Percentiles rank a stretch among this genome's conserved stretches.
Evolutionary conservation across 2,888 invertebrate genomes (phyloP).

Genomic region (Pogonocherus hispidulus): DNA sequence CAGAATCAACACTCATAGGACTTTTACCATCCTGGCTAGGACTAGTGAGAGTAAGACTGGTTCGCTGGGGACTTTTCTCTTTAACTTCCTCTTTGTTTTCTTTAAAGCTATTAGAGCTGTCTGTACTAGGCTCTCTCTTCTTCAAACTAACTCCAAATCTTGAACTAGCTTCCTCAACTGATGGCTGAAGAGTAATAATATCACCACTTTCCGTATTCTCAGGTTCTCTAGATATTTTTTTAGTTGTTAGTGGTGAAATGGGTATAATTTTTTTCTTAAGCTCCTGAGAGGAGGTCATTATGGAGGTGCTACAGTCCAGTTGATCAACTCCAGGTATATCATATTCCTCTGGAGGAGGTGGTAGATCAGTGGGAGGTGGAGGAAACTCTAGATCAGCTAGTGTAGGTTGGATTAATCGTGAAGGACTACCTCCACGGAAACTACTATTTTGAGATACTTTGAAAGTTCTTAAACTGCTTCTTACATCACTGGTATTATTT

Average conservation of each 20-base stretch:
- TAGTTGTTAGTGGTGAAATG: constrained; percentile 61
- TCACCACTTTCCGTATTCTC: constrained; percentile 63
- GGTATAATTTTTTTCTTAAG: constrained; percentile 64
- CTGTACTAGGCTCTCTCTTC: constrained; percentile 76
- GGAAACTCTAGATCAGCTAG: constrained; percentile 90
- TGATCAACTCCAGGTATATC: constrained; percentile 61
- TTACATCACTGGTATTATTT: constrained; percentile 68
- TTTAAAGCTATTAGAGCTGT: constrained; percentile 73
- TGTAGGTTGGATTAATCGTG: constrained; percentile 78
- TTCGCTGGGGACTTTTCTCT: constrained; percentile 64
- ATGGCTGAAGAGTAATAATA: constrained; percentile 76
- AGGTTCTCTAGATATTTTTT: constrained; percentile 61
- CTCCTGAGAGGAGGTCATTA: constrained; percentile 62
- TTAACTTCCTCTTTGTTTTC: constrained; percentile 66
- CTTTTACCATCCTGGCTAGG: constrained; percentile 65
- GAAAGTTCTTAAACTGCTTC: constrained; percentile 67
- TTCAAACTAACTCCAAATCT: constrained; percentile 80
- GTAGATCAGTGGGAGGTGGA: constrained; percentile 85
- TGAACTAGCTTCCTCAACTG: constrained; percentile 80
- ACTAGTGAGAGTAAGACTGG: constrained; percentile 66
- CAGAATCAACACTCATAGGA: constrained; percentile 67
- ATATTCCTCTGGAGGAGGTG: constrained; percentile 82
- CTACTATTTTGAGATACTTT: constrained; percentile 59
- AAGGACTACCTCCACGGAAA: constrained; percentile 75
- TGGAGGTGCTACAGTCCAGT: constrained; percentile 57